A percentile compares a stretch with the other conserved stretches of the same genome.
Conservation (phyloP, 2,797 vertebrate genomes). For the Typhlichthys subterraneus region DNA sequence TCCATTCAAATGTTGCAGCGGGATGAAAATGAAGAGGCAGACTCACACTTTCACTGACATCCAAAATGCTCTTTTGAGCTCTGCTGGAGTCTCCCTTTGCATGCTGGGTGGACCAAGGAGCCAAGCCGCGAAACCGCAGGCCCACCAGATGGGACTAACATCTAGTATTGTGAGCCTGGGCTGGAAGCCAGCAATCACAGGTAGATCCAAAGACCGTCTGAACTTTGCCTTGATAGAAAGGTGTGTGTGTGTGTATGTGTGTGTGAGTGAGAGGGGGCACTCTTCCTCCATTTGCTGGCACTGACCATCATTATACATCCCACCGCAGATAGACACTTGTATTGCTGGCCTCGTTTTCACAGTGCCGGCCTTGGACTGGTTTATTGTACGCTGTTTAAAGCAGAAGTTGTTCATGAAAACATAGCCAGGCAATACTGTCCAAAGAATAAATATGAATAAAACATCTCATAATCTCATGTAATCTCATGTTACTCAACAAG, state of each 20-base stretch:
- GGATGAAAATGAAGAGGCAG: constrained; percentile 4
- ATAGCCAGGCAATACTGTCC: no score
- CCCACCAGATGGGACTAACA: constrained; percentile 29
- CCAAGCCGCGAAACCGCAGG: constrained; percentile 18
- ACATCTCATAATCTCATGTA: no score
- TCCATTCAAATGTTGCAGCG: constrained; percentile 21
- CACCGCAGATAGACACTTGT: neutral
- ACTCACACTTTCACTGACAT: constrained; percentile 34
- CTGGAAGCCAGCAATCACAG: constrained; percentile 28
- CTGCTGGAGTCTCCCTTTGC: constrained; percentile 33
- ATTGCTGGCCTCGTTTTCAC: neutral
- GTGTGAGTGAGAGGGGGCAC: neutral
- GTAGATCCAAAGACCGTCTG: constrained; percentile 18
- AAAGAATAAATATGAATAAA: no score
- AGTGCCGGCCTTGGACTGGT: neutral
- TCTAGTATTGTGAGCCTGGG: constrained; percentile 42
- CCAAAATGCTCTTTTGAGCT: constrained; percentile 50
- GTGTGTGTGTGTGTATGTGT: no score
- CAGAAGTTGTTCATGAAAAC: no score
- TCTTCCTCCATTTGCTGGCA: neutral
- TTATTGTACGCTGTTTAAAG: neutral
- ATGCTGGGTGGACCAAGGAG: constrained; percentile 41
- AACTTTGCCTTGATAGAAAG: constrained; percentile 14
- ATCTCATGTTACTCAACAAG: no score
- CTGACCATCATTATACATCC: neutral